Base-by-base conservation (phyloP, 2,797 vertebrate species). In the Eurystomus glaucurus region DNA sequence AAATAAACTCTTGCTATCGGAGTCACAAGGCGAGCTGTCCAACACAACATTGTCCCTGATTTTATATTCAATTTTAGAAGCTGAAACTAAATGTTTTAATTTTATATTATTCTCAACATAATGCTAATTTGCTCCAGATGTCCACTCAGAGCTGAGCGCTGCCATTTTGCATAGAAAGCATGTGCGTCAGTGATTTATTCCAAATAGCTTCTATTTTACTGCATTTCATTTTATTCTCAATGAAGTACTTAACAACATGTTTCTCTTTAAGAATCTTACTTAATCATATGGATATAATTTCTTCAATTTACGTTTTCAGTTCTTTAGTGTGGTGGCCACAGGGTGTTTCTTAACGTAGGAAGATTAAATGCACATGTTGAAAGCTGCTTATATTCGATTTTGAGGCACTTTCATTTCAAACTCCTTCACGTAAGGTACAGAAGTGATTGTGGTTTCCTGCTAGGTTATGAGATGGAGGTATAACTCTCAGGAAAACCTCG, bases 281-380 rank as follows among this genome's bases (percentile, higher is more conserved):
- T 98, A 98, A 99, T 99, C 99, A 98, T 98, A 98, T 99, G 98
- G 98, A 99, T 99, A 98, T 98, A 98, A 98, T 99, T 99, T 99
- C 98, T 98, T 98, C 98, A 98, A 92, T 99, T 99, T 99, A 98
- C 94, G 94, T 98, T 98, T 98, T 98, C 97, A 93, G 97, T 98
- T 98, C 98, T 99, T 98, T 98, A 97, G 97, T 99, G 98, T 98
- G 98, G 98, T 98, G 98, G 98, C 98, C 98, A 98, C 97, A 95
- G 98, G 98, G 98, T 98, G 97, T 98, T 99, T 99, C 98, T 97
- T 93, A 98, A 99, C 98, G 97, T 97, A 93, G 83, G 85, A 97
- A 99, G 98, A 99, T 98, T 98, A 98, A 99, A 98, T 94, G 98
- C 99, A 98, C 97, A 98, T 98, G 98, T 98, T 94, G 92, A 95